Base-by-base conservation (phyloP, 2,888 invertebrate species). In the Tetragonisca angustula region DNA sequence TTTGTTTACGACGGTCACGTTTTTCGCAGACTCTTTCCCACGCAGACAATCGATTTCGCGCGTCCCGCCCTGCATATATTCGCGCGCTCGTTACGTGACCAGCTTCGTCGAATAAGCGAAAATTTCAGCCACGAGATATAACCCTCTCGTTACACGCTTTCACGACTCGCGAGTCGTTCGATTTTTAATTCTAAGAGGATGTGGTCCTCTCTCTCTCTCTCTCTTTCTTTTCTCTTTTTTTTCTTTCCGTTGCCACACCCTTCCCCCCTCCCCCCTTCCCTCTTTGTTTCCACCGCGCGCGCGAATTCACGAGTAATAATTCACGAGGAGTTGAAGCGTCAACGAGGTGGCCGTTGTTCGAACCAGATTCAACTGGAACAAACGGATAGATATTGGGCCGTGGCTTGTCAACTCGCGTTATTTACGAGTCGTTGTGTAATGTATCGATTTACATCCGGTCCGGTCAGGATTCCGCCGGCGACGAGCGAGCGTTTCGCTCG, bases 331-430 rank as follows among this genome's bases (percentile, higher is more conserved):
- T 78, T 74, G 75, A 74, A 65, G 17, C 69, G 76, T 72, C 65
- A 79, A 65, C 78, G 69, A 62, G 70, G 21, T 32, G 54, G 32
- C 56, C 59, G 70, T 52, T 43, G 67, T 83, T 83, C 2, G 11
- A 43, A 64, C 50, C 72, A 43, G 67, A 79, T 74, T 72, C 65
- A 67, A 62, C 52, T 43, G 43, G 62, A 78, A 76, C 76, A 71
- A 67, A 81, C 76, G 84, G 81, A 81, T 81, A 80, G 88, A 81
- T 90, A 88, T 91, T 87, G 82, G 85, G 71, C 86, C 74, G 77
- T 11, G 75, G 1, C 85, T 85, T 88, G 91, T 91, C 91, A 86
- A 86, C 27, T 27, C 91, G 87, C 61, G 86, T 91, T 91, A 90
- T 91, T 91, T 90, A 88, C 85, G 90, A 62, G 76, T 76, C 79